Evolutionary conservation across 1,140 invertebrate genomes (phyloP), one percentile per base, ranked within the genome.

Genomic region (Eriosoma lanigerum): DNA sequence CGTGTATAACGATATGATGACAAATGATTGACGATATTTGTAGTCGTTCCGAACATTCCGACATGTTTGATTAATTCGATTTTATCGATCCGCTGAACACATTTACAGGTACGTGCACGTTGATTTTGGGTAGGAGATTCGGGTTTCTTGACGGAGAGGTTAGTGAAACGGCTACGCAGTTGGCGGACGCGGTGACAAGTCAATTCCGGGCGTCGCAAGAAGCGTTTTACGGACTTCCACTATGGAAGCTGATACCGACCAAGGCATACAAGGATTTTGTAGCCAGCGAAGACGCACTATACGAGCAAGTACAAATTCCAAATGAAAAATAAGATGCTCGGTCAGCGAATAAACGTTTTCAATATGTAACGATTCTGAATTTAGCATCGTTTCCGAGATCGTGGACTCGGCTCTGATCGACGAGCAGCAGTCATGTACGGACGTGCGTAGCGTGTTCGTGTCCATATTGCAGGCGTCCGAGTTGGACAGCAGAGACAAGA

Each of bases 221-320:
- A 83, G 92, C 92, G 21, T 93, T 92, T 86, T 96, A 93, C 85
- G 93, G 93, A 0, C 87, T 94, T 32, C 93, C 93, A 0, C 85
- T 94, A 46, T 95, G 94, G 93, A 95, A 95, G 85, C 88, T 92
- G 76, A 89, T 92, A 46, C 89, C 91, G 1, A 94, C 93, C 0
- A 86, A 87, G 32, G 88, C 92, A 0, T 96, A 95, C 84, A 89
- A 87, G 54, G 89, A 91, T 10, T 89, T 95, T 62, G 89, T 90
- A 21, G 85, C 89, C 62, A 91, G 91, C 84, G 94, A 96, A 86
- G 91, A 94, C 81, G 88, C 88, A 60, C 92, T 96, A 85, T 94
- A 95, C 85, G 89, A 87, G 89, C 89, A 85, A 85, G 86, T 84
- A 60, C 56, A 78, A 78, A 38, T 29, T 62, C 15, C 46, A 24